phyloP scores from a whole-genome alignment of 2,797 vertebrate genomes.

The Enteromius thamalakanensis region DNA sequence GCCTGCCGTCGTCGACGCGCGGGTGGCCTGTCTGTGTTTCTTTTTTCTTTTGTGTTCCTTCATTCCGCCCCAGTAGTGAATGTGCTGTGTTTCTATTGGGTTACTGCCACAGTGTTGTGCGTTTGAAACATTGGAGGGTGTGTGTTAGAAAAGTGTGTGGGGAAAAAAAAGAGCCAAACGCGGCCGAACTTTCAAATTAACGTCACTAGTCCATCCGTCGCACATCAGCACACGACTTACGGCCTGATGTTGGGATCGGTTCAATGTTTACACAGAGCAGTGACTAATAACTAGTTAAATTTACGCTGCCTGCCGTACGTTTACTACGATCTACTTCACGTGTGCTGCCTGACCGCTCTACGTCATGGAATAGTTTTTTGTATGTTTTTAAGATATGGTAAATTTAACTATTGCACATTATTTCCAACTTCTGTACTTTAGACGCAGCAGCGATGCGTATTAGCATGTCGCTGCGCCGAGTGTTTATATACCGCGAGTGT shows the following conservation, averaged over 20 bases:
- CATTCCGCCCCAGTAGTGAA: constrained; percentile 2
- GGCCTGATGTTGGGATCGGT: constrained; percentile 28
- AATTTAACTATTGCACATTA: constrained; percentile 25
- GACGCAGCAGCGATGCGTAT: not conserved
- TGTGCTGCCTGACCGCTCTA: constrained; percentile 38
- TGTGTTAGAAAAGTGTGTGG: constrained; percentile 18
- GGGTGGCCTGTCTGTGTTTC: not conserved
- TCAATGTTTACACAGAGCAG: constrained; percentile 47
- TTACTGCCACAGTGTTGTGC: constrained; percentile 44
- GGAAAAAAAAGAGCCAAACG: not conserved
- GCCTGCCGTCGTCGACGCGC: not conserved
- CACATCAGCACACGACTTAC: constrained; percentile 15
- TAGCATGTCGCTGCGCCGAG: not conserved
- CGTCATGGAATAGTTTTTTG: constrained; percentile 32
- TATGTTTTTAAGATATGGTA: constrained; percentile 35
- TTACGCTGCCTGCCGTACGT: constrained; percentile 40
- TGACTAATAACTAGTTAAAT: constrained; percentile 42
- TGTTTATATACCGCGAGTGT: not conserved
- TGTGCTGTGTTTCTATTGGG: constrained; percentile 13
- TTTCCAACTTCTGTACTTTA: constrained; percentile 4
- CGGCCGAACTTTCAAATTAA: not conserved
- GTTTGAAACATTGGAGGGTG: constrained; percentile 18
- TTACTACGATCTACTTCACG: constrained; percentile 37
- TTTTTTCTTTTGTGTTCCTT: constrained; percentile 8
- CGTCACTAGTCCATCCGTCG: constrained; percentile 14